These are phyloP conservation scores for Apamea epomidion DNA, from an alignment of 2,888 invertebrate genomes.

Conservation along the genomic window DNA sequence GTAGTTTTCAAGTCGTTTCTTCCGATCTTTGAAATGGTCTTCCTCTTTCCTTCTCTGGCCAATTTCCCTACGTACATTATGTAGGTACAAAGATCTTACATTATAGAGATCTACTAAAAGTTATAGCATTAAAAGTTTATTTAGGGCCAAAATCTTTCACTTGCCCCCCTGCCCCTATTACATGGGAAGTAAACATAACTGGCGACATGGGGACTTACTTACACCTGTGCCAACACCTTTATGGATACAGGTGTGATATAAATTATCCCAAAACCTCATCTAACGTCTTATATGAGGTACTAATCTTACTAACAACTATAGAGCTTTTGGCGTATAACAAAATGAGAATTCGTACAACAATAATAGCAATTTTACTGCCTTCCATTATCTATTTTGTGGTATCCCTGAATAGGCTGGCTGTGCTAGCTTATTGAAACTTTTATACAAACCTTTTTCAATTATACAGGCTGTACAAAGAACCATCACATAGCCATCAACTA, in stretches of 20 bases:
- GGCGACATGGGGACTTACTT: neutral
- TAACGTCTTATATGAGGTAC: neutral
- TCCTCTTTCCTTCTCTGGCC: neutral
- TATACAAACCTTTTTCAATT: neutral
- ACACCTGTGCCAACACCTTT: neutral
- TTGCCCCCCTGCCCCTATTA: neutral
- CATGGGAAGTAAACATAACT: neutral
- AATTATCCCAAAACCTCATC: neutral
- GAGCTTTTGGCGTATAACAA: neutral
- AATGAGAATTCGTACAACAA: neutral
- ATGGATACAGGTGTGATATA: neutral
- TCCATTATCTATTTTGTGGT: neutral
- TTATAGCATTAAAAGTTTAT: neutral
- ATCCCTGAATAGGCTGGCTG: neutral
- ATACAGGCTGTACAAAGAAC: no score
- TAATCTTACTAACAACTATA: neutral
- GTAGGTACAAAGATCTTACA: neutral
- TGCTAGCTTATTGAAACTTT: neutral
- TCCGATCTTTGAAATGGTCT: neutral
- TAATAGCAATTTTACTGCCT: neutral
- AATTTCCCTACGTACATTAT: neutral
- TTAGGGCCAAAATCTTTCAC: no score
- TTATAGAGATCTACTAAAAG: neutral
- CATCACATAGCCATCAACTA: no score
- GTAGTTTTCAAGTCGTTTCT: neutral